phyloP scores from a whole-genome alignment of 2,113 vertebrate genomes.

The Epinephelus fuscoguttatus region DNA sequence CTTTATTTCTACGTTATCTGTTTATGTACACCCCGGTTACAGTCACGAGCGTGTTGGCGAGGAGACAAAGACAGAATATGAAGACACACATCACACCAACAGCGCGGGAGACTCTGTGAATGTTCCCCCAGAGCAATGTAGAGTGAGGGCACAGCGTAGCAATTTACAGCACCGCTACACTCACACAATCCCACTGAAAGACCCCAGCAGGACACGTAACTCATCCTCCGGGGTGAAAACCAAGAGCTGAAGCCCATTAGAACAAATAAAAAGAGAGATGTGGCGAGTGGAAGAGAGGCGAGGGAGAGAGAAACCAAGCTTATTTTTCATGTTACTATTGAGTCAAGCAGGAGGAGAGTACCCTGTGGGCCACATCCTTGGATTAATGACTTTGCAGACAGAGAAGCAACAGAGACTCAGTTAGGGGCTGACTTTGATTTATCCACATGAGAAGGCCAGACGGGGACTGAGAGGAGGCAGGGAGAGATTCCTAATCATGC shows the following conservation, averaged over 20 bases:
- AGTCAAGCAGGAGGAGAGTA: slow-evolving; percentile 55
- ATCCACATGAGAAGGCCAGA: slow-evolving; percentile 57
- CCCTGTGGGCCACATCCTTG: slow-evolving; percentile 55
- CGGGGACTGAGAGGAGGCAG: slow-evolving; percentile 13
- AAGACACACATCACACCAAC: slow-evolving; percentile 50
- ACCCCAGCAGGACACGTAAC: slow-evolving; percentile 43
- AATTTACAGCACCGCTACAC: slow-evolving; percentile 26
- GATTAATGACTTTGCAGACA: slow-evolving; percentile 74
- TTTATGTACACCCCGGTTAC: slow-evolving; percentile 19
- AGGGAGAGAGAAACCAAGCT: slow-evolving; percentile 34
- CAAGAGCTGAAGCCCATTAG: slow-evolving; percentile 65
- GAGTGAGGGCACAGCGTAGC: slow-evolving; percentile 32
- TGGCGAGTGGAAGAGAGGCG: slow-evolving; percentile 4
- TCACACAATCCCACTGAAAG: slow-evolving; percentile 31
- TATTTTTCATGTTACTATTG: slow-evolving; percentile 63
- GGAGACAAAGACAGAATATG: slow-evolving; percentile 28
- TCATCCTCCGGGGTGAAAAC: slow-evolving; percentile 55
- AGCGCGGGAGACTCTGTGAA: slow-evolving; percentile 47
- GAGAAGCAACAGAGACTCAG: slow-evolving; percentile 56
- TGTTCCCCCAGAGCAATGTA: slow-evolving; percentile 38
- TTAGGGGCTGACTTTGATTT: slow-evolving; percentile 68
- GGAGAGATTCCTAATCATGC: slow-evolving; percentile 47
- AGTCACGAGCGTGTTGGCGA: slow-evolving; percentile 7
- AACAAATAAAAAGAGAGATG: slow-evolving; percentile 60
- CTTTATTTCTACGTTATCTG: slow-evolving; percentile 26